Evolutionary conservation across 2,113 vertebrate species (phyloP), one percentile per base, ranked within the genome.

Genomic region (Pagrus major): DNA sequence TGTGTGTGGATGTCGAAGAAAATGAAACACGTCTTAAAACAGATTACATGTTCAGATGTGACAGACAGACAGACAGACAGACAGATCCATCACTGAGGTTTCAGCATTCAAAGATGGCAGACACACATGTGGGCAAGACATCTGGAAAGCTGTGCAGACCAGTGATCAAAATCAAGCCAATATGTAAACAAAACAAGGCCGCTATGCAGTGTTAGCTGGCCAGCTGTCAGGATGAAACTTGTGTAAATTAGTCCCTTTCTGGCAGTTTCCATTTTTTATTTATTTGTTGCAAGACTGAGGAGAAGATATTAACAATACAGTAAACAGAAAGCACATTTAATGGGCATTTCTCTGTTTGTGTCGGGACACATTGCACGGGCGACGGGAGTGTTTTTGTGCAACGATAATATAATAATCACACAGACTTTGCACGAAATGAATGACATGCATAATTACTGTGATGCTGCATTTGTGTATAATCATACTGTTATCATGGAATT

Each of bases 91-190:
- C 55, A 54, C 55, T 14, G n/a, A 20, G 23, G 29, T 61, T n/a
- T 56, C 56, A 0, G 47, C 51, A 23, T 61, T 64, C 14, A 12
- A 12, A 87, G 74, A 76, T 76, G 65, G 55, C 66, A 76, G 79
- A 52, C 55, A 65, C 84, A 78, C 87, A 78, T 75, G 83, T 88
- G 86, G 83, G 51, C 15, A 61, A 85, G 72, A 92, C 92, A 93
- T 93, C 92, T 93, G 92, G 88, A 88, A 74, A 83, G 76, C 77
- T 81, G 72, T 86, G 76, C 87, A 86, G 90, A 89, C 85, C 89
- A 89, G 84, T 92, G 90, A 92, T 90, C 89, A 89, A 89, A 87
- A 91, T 90, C 90, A 86, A 87, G 78, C 82, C 82, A 61, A 31
- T 68, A 79, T 91, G 87, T 86, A 91, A 89, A 93, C 85, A 92